Percentiles rank a stretch among this genome's conserved stretches.
Evolutionary conservation across 2,888 invertebrate species (phyloP).

Genomic region (Hipparchia sbordonii): DNA sequence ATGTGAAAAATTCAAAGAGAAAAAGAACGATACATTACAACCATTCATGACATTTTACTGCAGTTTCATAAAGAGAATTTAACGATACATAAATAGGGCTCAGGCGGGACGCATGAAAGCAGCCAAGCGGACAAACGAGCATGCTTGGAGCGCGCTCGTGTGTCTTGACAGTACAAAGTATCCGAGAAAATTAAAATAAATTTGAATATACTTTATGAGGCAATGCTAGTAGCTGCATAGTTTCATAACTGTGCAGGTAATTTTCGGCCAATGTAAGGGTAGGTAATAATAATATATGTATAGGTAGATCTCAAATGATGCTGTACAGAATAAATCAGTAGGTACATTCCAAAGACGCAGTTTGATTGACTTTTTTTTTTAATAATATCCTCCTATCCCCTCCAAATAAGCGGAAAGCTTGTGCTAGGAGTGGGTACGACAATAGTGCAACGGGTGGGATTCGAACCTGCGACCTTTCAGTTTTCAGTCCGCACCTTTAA

Average conservation of each 20-base stretch:
- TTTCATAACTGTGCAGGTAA: background rate
- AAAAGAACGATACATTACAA: background rate
- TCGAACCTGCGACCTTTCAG: too few relatives aligned
- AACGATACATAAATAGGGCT: slow-evolving; percentile 31
- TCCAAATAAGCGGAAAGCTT: too few relatives aligned
- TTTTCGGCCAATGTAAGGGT: too few relatives aligned
- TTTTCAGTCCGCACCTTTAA: too few relatives aligned
- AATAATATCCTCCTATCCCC: too few relatives aligned
- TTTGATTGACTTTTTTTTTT: too few relatives aligned
- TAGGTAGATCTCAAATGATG: too few relatives aligned
- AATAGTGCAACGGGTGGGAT: too few relatives aligned
- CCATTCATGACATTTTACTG: slow-evolving; percentile 16
- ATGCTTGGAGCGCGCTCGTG: slow-evolving; percentile 22
- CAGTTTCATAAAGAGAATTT: slow-evolving; percentile 25
- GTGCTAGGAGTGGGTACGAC: too few relatives aligned
- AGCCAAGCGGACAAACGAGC: slow-evolving; percentile 27
- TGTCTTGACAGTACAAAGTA: slow-evolving; percentile 12
- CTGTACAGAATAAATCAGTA: too few relatives aligned
- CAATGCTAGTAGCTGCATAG: background rate
- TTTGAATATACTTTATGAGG: slow-evolving; percentile 16
- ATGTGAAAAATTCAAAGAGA: background rate
- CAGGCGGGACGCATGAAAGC: slow-evolving; percentile 25
- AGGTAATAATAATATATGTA: too few relatives aligned
- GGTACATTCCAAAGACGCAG: too few relatives aligned
- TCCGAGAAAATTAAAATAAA: slow-evolving; percentile 18